Evolutionary conservation across 1,140 invertebrate species (phyloP).

Genomic region (Acromyrmex heyeri): DNA sequence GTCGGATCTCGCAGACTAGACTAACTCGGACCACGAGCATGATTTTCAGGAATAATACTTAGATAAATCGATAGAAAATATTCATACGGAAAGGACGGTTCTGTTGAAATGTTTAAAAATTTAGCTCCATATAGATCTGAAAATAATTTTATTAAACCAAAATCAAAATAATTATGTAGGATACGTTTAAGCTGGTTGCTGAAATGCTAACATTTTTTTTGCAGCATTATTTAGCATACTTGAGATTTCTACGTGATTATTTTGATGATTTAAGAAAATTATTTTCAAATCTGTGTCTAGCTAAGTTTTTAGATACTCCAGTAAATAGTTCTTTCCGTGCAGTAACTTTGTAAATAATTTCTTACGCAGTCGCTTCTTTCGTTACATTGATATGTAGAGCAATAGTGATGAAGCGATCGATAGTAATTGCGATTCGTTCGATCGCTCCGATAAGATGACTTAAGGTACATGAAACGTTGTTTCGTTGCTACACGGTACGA

Average conservation of each 20-base stretch:
- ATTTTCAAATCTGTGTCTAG: too few relatives aligned
- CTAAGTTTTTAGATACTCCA: too few relatives aligned
- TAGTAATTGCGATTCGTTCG: not conserved
- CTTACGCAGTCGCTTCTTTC: not conserved
- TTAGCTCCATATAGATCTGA: too few relatives aligned
- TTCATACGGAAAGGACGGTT: not conserved
- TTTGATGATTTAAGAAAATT: too few relatives aligned
- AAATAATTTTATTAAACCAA: too few relatives aligned
- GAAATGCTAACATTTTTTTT: too few relatives aligned
- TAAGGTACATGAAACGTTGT: not conserved
- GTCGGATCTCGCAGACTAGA: conserved; percentile 8
- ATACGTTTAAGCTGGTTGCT: too few relatives aligned
- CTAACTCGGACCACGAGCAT: not conserved
- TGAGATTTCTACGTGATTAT: too few relatives aligned
- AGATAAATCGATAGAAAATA: conserved; percentile 22
- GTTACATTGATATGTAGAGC: conserved; percentile 7
- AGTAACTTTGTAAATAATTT: conserved; percentile 48
- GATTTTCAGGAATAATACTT: conserved; percentile 35
- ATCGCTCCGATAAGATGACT: not conserved
- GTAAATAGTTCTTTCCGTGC: not conserved
- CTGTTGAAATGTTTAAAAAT: too few relatives aligned
- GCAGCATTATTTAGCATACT: too few relatives aligned
- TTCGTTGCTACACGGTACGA: not conserved
- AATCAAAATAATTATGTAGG: too few relatives aligned
- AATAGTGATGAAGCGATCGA: not conserved